Percentiles rank a stretch among this genome's conserved stretches.
phyloP scores from a whole-genome alignment of 2,797 vertebrate species.

The Pogonophryne albipinna region DNA sequence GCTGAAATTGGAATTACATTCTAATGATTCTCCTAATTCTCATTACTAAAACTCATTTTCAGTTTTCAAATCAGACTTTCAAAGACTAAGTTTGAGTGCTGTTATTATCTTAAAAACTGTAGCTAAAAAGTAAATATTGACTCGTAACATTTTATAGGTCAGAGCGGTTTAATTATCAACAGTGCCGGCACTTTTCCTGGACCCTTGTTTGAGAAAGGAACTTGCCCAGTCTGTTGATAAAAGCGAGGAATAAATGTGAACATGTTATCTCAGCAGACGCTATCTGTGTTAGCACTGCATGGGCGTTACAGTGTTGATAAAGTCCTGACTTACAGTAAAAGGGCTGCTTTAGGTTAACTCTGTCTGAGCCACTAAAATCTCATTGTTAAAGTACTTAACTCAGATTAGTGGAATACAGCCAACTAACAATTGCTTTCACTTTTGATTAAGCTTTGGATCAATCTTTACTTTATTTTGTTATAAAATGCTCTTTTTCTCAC shows the following conservation, averaged over 20 bases:
- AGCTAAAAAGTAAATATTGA: slow-evolving; percentile 58
- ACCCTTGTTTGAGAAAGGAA: slow-evolving; percentile 23
- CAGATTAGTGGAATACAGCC: not conserved
- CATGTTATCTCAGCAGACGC: slow-evolving; percentile 43
- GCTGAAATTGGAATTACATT: not conserved
- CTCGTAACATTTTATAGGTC: slow-evolving; percentile 62
- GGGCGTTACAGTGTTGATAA: slow-evolving; percentile 47
- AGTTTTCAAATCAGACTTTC: not conserved
- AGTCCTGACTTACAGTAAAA: slow-evolving; percentile 14
- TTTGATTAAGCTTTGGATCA: not conserved
- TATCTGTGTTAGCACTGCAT: slow-evolving; percentile 56
- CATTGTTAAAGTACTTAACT: slow-evolving; percentile 7
- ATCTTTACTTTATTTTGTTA: not conserved
- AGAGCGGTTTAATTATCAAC: slow-evolving; percentile 59
- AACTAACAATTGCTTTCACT: not conserved
- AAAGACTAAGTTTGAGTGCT: not conserved
- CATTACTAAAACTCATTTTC: not conserved
- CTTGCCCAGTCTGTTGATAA: slow-evolving; percentile 50
- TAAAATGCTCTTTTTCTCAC: not conserved
- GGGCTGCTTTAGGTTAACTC: not conserved
- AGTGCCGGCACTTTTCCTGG: slow-evolving; percentile 32
- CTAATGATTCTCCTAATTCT: not conserved
- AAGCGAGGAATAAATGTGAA: slow-evolving; percentile 48
- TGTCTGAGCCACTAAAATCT: slow-evolving; percentile 6
- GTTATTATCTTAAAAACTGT: slow-evolving; percentile 9